Evolutionary conservation across 2,888 invertebrate genomes (phyloP).

Genomic region (Drosophila mimica): DNA sequence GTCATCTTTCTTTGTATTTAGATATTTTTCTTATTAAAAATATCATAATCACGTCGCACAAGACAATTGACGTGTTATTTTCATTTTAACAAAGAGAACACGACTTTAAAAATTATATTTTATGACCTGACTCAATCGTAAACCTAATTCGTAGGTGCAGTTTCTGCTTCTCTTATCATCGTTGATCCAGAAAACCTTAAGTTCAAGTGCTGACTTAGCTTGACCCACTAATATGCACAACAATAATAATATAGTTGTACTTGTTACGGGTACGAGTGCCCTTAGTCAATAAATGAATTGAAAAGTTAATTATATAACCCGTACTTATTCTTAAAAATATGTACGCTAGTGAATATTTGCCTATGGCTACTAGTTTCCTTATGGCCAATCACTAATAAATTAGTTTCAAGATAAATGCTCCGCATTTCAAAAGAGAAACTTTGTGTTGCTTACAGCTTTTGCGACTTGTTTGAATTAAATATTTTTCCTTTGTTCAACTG

Average conservation of each 20-base stretch:
- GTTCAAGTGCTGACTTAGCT: neutral
- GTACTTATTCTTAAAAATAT: neutral
- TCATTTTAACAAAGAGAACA: slow-evolving; percentile 23
- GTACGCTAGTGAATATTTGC: neutral
- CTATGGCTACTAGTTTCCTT: neutral
- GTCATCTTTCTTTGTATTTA: slow-evolving; percentile 14
- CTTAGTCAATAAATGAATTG: neutral
- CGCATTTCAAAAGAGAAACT: neutral
- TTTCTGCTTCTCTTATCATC: slow-evolving; percentile 7
- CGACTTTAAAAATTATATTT: neutral
- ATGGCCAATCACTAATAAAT: neutral
- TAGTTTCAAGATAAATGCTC: neutral
- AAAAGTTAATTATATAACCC: neutral
- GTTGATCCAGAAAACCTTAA: slow-evolving; percentile 18
- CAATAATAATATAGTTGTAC: neutral
- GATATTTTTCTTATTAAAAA: slow-evolving; percentile 10
- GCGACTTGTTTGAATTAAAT: neutral
- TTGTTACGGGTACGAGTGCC: neutral
- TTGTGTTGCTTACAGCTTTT: neutral
- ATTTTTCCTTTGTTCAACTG: neutral
- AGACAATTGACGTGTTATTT: slow-evolving; percentile 42
- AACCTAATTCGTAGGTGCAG: slow-evolving; percentile 8
- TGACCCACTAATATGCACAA: neutral
- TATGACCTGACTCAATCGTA: slow-evolving; percentile 27
- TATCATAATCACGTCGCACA: slow-evolving; percentile 21